Percentiles rank a stretch among this genome's conserved stretches.
phyloP scores from a whole-genome alignment of 2,888 invertebrate species.

The Scaptomyza parva region DNA sequence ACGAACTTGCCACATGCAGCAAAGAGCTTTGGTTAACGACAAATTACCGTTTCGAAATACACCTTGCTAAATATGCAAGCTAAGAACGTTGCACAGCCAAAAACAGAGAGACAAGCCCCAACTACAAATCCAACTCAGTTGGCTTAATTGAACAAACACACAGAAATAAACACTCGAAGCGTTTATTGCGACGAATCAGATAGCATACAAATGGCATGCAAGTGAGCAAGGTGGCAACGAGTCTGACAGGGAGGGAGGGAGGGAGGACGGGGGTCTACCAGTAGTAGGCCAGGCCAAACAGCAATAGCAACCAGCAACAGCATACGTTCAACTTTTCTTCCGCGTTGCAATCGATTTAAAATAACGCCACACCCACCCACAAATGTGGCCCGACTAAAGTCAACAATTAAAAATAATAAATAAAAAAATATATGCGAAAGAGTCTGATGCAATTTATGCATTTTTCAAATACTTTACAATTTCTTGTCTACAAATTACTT shows the following conservation, averaged over 20 bases:
- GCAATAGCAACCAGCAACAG: slow-evolving; percentile 7
- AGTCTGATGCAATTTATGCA: slow-evolving; percentile 77
- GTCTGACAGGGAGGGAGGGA: slow-evolving; percentile 35
- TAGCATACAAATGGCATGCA: slow-evolving; percentile 74
- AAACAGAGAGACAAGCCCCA: slow-evolving; percentile 27
- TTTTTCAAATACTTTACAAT: slow-evolving; percentile 73
- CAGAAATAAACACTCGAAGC: slow-evolving; percentile 4
- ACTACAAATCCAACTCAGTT: slow-evolving; percentile 24
- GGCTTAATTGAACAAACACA: slow-evolving; percentile 41
- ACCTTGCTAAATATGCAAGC: slow-evolving; percentile 71
- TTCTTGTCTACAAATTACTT: slow-evolving; percentile 65
- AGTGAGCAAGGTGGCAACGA: slow-evolving; percentile 28
- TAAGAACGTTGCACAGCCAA: slow-evolving; percentile 71
- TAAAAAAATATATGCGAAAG: slow-evolving; percentile 11
- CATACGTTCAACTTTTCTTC: slow-evolving; percentile 72
- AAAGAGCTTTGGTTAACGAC: slow-evolving; percentile 69
- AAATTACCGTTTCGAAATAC: slow-evolving; percentile 77
- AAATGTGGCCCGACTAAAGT: slow-evolving; percentile 61
- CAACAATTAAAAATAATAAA: slow-evolving; percentile 76
- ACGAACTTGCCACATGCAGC: slow-evolving; percentile 58
- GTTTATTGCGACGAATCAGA: slow-evolving; percentile 57
- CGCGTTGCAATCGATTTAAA: slow-evolving; percentile 62
- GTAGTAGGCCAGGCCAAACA: slow-evolving; percentile 8
- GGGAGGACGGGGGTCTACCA: slow-evolving; percentile 32
- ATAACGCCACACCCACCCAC: slow-evolving; percentile 72